These are phyloP conservation scores for Cantharis rustica DNA, from an alignment of 2,888 invertebrate genomes.

Conservation along the genomic window DNA sequence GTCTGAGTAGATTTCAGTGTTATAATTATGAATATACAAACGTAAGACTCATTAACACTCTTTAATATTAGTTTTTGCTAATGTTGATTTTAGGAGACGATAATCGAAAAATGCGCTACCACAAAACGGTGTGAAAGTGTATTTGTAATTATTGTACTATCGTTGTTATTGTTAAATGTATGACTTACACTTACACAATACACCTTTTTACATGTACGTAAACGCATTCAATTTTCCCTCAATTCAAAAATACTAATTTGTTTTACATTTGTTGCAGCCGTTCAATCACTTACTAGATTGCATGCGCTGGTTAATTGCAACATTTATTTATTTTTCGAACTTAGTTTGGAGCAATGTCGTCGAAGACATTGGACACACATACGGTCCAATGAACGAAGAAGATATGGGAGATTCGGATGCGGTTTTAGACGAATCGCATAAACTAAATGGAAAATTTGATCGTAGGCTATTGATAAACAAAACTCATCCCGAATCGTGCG, in stretches of 20 bases:
- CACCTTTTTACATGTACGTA: background rate
- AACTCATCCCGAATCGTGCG: conserved; percentile 85
- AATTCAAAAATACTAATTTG: background rate
- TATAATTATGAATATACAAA: conserved; percentile 4
- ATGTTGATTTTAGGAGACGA: conserved; percentile 13
- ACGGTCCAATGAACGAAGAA: conserved; percentile 42
- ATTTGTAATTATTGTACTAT: background rate
- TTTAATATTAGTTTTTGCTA: background rate
- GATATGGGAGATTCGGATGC: conserved; percentile 57
- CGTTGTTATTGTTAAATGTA: background rate
- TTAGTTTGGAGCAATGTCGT: conserved; percentile 59
- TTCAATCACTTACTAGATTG: conserved; percentile 62
- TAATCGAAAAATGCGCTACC: conserved; percentile 9
- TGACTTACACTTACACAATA: background rate
- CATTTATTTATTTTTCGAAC: conserved; percentile 64
- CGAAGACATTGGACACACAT: conserved; percentile 54
- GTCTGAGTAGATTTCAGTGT: background rate
- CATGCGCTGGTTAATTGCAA: conserved; percentile 64
- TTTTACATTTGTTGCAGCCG: conserved; percentile 57
- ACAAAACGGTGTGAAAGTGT: background rate
- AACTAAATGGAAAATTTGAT: conserved; percentile 63
- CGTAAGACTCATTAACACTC: conserved; percentile 5
- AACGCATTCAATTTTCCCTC: background rate
- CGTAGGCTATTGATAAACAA: conserved; percentile 68
- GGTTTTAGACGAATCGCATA: conserved; percentile 52